Conservation (phyloP, 1,140 invertebrate species). For the Oedothorax gibbosus region DNA sequence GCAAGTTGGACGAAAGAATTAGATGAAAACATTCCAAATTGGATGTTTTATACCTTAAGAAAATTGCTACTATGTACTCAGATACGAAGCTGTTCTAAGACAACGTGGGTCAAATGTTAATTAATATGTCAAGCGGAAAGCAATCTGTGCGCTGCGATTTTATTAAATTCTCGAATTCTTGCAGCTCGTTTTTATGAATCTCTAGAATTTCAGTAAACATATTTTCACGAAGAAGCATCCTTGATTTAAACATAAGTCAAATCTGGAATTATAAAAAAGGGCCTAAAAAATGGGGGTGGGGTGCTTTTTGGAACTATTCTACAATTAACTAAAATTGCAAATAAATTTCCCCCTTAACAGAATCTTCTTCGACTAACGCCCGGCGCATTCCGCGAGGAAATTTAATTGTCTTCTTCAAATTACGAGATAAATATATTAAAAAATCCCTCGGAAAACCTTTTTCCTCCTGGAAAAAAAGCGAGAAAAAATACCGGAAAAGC, state of each 20-base stretch:
- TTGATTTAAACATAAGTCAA: slow-evolving; percentile 5
- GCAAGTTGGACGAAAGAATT: too few species aligned
- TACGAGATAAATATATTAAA: slow-evolving; percentile 57
- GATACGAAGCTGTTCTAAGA: too few species aligned
- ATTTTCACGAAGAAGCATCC: background rate
- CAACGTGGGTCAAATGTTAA: slow-evolving; percentile 9
- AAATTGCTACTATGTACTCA: too few species aligned
- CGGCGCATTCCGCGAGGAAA: slow-evolving; percentile 46
- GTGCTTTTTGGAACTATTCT: background rate
- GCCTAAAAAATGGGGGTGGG: background rate
- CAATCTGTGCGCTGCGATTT: slow-evolving; percentile 1
- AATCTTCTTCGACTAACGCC: slow-evolving; percentile 22
- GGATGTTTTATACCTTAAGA: too few species aligned
- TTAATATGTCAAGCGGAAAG: slow-evolving; percentile 3
- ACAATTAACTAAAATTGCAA: slow-evolving; percentile 31
- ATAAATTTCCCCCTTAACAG: slow-evolving; percentile 11
- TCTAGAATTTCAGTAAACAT: slow-evolving; percentile 18
- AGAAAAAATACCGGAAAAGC: slow-evolving; percentile 4
- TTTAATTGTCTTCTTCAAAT: slow-evolving; percentile 58
- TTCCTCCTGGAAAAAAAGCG: slow-evolving; percentile 2
- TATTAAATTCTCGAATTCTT: slow-evolving; percentile 33
- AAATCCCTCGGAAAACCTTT: slow-evolving; percentile 5
- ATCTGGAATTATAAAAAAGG: background rate
- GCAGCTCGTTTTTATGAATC: slow-evolving; percentile 3
- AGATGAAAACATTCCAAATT: too few species aligned